Conservation (phyloP, 2,888 invertebrate species). For the Drosophila paramelanica region DNA sequence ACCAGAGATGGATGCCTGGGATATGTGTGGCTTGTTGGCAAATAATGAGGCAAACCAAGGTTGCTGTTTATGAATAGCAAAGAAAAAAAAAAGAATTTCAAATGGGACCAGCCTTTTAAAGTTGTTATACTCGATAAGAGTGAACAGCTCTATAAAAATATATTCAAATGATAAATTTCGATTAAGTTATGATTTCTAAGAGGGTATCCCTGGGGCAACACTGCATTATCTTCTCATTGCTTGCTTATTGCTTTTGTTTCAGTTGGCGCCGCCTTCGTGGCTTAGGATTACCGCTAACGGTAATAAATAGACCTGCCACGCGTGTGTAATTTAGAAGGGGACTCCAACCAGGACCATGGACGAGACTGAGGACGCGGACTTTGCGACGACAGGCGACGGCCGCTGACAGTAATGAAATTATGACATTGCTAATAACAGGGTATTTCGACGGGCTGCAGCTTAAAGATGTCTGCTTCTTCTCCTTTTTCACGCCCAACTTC, state of each 20-base stretch:
- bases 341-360: slow-evolving; percentile 21
- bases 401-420: slow-evolving; percentile 82
- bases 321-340: slow-evolving; percentile 72
- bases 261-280: slow-evolving; percentile 49
- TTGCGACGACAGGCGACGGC: slow-evolving; percentile 51
- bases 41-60: background rate
- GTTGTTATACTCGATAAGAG: background rate
- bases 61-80: background rate
- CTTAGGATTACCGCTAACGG: slow-evolving; percentile 78
- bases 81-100: background rate
- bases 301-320: slow-evolving; percentile 77
- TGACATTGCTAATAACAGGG: slow-evolving; percentile 77
- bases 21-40: background rate
- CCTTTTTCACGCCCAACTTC: slow-evolving; percentile 4
- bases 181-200: background rate
- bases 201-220: slow-evolving; percentile 37
- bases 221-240: background rate
- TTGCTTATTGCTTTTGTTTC: slow-evolving; percentile 61
- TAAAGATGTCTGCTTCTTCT: slow-evolving; percentile 54
- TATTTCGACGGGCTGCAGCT: slow-evolving; percentile 57
- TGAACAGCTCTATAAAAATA: background rate
- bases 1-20: slow-evolving; percentile 6
- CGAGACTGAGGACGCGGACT: slow-evolving; percentile 7
- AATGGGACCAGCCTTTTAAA: background rate
- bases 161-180: background rate